Percentiles rank a stretch among this genome's conserved stretches.
phyloP scores from a whole-genome alignment of 2,797 vertebrate species.

The Lindbergichthys nudifrons region DNA sequence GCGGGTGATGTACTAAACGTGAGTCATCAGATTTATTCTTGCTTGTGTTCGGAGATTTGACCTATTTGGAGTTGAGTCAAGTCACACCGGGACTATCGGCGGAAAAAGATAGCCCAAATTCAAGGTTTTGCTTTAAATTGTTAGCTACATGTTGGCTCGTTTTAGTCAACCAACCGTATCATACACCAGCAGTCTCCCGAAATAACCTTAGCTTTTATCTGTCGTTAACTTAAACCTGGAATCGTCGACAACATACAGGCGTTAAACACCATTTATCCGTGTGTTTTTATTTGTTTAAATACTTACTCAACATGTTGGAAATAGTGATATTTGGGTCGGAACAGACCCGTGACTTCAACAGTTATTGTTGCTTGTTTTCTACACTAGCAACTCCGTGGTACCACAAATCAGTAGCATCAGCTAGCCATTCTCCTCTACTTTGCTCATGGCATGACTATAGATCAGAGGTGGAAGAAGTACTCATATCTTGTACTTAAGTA shows the following conservation, averaged over 20 bases:
- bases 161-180: neutral
- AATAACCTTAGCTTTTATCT: fast-evolving
- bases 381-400: neutral
- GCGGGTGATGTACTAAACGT: neutral
- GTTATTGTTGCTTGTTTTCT: neutral
- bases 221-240: neutral
- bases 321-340: neutral
- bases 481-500: too few species aligned
- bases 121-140: neutral
- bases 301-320: too few species aligned
- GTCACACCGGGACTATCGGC: too few species aligned
- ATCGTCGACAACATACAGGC: neutral
- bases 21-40: constrained; percentile 30
- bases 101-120: fast-evolving
- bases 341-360: neutral
- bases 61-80: neutral
- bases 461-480: too few species aligned
- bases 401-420: too few species aligned
- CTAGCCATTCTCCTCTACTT: too few species aligned
- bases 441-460: too few species aligned
- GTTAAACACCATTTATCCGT: neutral
- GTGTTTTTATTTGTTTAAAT: neutral
- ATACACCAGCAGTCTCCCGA: too few species aligned
- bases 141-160: neutral
- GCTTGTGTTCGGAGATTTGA: neutral